Percentiles rank a stretch among this genome's conserved stretches.
These are phyloP conservation scores for Zelleria hepariella DNA, from an alignment of 2,888 invertebrate genomes.

Conservation along the genomic window DNA sequence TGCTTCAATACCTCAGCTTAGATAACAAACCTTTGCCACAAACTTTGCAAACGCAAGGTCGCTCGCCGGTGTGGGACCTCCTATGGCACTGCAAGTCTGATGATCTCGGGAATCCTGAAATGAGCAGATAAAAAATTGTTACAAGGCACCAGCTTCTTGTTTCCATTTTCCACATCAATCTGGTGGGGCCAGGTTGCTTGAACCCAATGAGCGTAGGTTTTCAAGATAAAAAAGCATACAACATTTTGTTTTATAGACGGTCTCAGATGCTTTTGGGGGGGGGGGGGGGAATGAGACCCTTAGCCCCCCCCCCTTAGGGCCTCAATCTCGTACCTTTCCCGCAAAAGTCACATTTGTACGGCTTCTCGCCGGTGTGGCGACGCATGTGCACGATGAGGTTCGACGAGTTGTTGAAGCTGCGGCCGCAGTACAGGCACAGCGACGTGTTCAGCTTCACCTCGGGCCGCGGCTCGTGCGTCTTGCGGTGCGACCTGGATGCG, in stretches of 20 bases:
- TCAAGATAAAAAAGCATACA: too few relatives aligned
- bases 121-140: neutral
- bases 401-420: conserved; percentile 73
- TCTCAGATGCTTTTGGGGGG: too few relatives aligned
- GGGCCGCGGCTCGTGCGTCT: conserved; percentile 58
- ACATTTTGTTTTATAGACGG: too few relatives aligned
- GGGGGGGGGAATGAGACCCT: too few relatives aligned
- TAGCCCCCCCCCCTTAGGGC: too few relatives aligned
- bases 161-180: too few relatives aligned
- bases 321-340: conserved; percentile 53
- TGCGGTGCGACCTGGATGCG: conserved; percentile 71
- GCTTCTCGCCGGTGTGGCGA: conserved; percentile 77
- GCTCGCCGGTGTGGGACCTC: conserved; percentile 74
- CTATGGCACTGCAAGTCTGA: conserved; percentile 75
- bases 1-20: neutral
- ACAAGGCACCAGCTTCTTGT: too few relatives aligned
- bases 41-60: conserved; percentile 65
- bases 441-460: conserved; percentile 50
- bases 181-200: too few relatives aligned
- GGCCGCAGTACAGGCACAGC: conserved; percentile 73
- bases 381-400: conserved; percentile 77
- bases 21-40: conserved; percentile 58
- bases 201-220: too few relatives aligned
- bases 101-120: conserved; percentile 72
- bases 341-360: conserved; percentile 75